Base-by-base conservation (phyloP, 2,888 invertebrate genomes). In the Tethea ocularis region DNA sequence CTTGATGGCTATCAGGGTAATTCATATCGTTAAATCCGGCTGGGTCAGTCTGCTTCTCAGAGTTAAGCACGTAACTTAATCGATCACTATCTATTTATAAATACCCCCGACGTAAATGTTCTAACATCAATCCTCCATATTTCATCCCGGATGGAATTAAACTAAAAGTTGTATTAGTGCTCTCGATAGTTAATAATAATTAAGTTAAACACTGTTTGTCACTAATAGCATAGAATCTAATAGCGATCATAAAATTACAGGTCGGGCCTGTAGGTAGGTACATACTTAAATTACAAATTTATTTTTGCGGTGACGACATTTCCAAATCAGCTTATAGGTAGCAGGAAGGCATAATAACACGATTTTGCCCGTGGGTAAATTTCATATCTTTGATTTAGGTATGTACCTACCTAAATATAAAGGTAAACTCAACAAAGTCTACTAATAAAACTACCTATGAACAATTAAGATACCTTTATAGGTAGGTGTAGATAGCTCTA, bases 41-140 rank as follows among this genome's bases (percentile, higher is more conserved):
- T 66, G 55, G 68, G 68, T 62, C 61, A 68, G 62, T 66, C 59
- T 57, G 20, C 46, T 38, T 51, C 41, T 52, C 61, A 20, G 58
- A 66, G 58, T 36, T 33, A 66, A 72, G 61, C 38, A 52, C 52
- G 15, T 58, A 23, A 20, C 60, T 67, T 62, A 58, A 74, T 72
- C 61, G 64, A 69, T 61, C 59, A 38, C 41, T 54, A 46, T 46
- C 61, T 71, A 72, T 69, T 64, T 61, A 66, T 70, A 69, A 53
- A 63, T 56, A 51, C 46, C 10, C n/a, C 57, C 38, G 46, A 20
- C 46, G 7, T 20, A 20, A 46, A 46, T 46, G 20, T 46, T 46
- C 20, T 10, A 46, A 33, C 13, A 33, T 20, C 46, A 20, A 20
- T 2, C 46, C 46, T 46, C 17, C 2, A 20, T 41, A 41, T 46